Percentiles rank a stretch among this genome's conserved stretches.
Evolutionary conservation across 1,140 invertebrate species (phyloP).

Genomic region (Yoshiicerus persimilis): DNA sequence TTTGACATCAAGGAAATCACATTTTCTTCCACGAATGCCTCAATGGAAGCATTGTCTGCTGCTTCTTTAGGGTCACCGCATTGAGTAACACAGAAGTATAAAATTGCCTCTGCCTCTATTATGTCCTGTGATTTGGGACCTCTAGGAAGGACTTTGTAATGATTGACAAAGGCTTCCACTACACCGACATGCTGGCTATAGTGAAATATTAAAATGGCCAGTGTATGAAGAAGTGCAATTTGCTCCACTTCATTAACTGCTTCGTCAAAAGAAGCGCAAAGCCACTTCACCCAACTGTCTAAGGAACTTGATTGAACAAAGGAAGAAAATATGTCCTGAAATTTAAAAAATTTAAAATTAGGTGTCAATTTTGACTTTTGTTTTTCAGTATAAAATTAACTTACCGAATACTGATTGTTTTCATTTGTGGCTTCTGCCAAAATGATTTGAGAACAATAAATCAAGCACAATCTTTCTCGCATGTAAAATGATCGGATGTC

Average conservation of each 20-base stretch:
- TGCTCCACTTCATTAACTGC: slow-evolving; percentile 26
- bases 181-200: slow-evolving; percentile 15
- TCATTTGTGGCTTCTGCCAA: slow-evolving; percentile 9
- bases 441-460: slow-evolving; percentile 41
- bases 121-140: background rate
- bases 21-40: slow-evolving; percentile 16
- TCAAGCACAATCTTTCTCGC: slow-evolving; percentile 33
- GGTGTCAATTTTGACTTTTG: background rate
- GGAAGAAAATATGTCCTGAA: slow-evolving; percentile 33
- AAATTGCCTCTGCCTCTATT: slow-evolving; percentile 33
- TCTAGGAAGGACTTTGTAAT: background rate
- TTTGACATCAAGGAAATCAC: background rate
- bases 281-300: slow-evolving; percentile 32
- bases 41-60: background rate
- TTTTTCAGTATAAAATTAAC: background rate
- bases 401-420: slow-evolving; percentile 31
- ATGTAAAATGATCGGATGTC: slow-evolving; percentile 28
- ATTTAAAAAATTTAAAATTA: background rate
- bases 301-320: slow-evolving; percentile 33
- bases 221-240: slow-evolving; percentile 33
- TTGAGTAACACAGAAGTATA: slow-evolving; percentile 28
- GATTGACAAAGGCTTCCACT: background rate
- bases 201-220: slow-evolving; percentile 14
- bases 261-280: slow-evolving; percentile 6
- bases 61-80: background rate